A percentile compares a stretch with the other conserved stretches of the same genome.
Evolutionary conservation across 2,113 vertebrate species (phyloP).

Genomic region (Carassius gibelio): DNA sequence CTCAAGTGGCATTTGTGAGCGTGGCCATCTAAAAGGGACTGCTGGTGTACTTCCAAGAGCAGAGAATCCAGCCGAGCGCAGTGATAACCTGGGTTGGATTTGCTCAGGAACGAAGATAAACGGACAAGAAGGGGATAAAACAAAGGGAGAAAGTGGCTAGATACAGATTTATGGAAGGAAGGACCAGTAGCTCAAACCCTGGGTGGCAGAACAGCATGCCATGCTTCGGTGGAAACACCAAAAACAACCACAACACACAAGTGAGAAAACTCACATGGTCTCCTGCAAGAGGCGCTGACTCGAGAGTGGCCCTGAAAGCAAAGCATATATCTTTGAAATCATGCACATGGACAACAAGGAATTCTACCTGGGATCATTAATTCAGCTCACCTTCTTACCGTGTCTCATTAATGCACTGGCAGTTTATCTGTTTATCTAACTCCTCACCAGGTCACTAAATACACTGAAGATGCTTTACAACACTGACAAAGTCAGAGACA

Average conservation of each 20-base stretch:
- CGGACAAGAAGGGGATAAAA: neutral
- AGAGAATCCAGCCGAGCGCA: slow-evolving; percentile 3
- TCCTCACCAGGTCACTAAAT: slow-evolving; percentile 16
- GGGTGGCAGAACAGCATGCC: slow-evolving; percentile 70
- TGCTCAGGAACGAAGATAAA: neutral
- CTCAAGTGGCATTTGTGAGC: slow-evolving; percentile 25
- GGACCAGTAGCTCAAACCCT: slow-evolving; percentile 30
- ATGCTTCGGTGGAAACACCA: slow-evolving; percentile 83
- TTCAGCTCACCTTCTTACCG: slow-evolving; percentile 11
- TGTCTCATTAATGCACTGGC: slow-evolving; percentile 25
- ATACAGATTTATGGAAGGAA: neutral
- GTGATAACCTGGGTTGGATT: slow-evolving; percentile 6
- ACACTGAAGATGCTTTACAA: slow-evolving; percentile 31
- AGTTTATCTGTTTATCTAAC: slow-evolving; percentile 31
- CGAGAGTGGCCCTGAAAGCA: slow-evolving; percentile 82
- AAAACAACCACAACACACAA: slow-evolving; percentile 65
- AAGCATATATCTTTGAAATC: slow-evolving; percentile 77
- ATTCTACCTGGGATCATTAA: slow-evolving; percentile 27
- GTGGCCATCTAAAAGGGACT: neutral
- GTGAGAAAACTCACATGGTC: slow-evolving; percentile 81
- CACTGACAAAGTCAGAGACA: slow-evolving; percentile 22
- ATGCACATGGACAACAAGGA: neutral
- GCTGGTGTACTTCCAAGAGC: neutral
- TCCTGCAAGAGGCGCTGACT: slow-evolving; percentile 79
- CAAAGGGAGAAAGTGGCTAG: slow-evolving; percentile 5